Conservation (phyloP, 2,113 vertebrate genomes). For the Eolophus roseicapilla region DNA sequence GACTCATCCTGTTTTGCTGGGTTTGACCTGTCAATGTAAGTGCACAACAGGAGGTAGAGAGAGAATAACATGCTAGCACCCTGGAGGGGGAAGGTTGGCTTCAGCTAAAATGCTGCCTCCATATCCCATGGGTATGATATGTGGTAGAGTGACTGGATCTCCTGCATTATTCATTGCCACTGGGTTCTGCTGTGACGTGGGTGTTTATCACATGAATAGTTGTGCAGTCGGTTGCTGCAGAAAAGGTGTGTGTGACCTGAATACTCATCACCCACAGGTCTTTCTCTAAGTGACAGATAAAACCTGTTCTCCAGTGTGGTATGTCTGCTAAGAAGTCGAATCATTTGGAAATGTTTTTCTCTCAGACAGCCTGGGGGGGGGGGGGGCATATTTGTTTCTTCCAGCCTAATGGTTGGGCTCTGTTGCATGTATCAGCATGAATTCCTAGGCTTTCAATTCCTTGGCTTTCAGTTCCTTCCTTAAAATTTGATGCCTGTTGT, state of each 20-base stretch:
- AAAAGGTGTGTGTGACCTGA: conserved; percentile 50
- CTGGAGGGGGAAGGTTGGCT: conserved; percentile 6
- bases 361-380: neutral
- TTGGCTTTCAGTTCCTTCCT: neutral
- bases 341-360: neutral
- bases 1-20: neutral
- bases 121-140: neutral
- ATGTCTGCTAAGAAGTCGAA: neutral
- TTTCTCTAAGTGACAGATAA: conserved; percentile 4
- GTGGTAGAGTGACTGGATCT: conserved; percentile 24
- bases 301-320: neutral
- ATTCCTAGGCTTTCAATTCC: neutral
- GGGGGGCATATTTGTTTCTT: neutral
- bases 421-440: neutral
- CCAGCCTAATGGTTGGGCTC: neutral
- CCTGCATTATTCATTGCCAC: conserved; percentile 56
- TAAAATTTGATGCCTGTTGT: neutral
- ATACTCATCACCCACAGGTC: conserved; percentile 4
- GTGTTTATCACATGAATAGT: conserved; percentile 46
- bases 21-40: neutral
- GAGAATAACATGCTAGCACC: neutral
- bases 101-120: neutral
- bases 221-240: conserved; percentile 30
- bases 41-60: neutral
- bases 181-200: conserved; percentile 2